Base-by-base conservation (phyloP, 2,888 invertebrate genomes). In the Ophioninae sp. region DNA sequence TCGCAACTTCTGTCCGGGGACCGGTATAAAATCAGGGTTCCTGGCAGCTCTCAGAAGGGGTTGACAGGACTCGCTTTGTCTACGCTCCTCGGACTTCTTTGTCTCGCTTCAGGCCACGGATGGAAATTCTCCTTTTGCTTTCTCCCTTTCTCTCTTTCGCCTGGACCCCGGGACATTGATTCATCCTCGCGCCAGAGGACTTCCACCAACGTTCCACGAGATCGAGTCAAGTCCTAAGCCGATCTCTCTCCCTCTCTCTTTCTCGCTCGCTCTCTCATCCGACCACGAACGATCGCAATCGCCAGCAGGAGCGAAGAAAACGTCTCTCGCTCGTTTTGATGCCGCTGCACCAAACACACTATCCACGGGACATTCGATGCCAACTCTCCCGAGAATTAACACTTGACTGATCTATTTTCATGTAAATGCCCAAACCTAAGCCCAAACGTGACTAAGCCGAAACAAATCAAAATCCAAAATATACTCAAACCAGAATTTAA, bases 121-220 rank as follows among this genome's bases (percentile, higher is more conserved):
- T 64, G 74, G 51, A 83, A 76, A 68, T 37, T 80, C 68, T 78
- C 65, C 73, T 81, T 80, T 82, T 79, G 82, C 86, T 79, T n/a
- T 56, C 56, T 84, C 80, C 22, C 44, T 44, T 10, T 17, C 51
- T 51, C 51, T 51, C 51, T 51, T 51, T 17, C 51, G 51, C 17
- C 17, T 51, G 51, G 51, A 51, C 51, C 83, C 30, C 83, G 82
- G 84, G 90, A 90, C 90, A 90, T 91, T 90, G 90, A 91, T 91
- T 90, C 90, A 81, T 86, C 86, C 85, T 84, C 82, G 82, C 82
- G 58, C 78, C 65, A 74, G 82, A 85, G 63, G 64, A 81, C 82
- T 77, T 77, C 80, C 80, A 79, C 73, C 73, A 74, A 63, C 68
- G 73, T 77, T 76, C 74, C 37, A 41, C 72, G 76, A 85, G 74